Conservation (phyloP, 2,888 invertebrate species). For the Ophioninae sp. region DNA sequence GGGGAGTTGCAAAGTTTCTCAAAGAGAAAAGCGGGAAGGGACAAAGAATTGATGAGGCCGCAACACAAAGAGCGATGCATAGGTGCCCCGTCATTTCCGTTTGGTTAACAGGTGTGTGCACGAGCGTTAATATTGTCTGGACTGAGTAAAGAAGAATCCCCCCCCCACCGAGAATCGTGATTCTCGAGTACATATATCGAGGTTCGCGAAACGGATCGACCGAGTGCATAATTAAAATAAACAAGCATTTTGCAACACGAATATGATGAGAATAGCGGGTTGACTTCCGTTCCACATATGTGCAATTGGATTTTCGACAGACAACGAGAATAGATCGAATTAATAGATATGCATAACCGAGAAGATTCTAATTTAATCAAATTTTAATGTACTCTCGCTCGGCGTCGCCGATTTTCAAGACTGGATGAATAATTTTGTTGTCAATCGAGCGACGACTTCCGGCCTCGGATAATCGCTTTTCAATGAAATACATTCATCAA, state of each 20-base stretch:
- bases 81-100: slow-evolving; percentile 75
- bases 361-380: slow-evolving; percentile 18
- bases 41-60: slow-evolving; percentile 61
- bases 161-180: slow-evolving; percentile 37
- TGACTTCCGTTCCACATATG: slow-evolving; percentile 50
- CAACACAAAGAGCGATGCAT: slow-evolving; percentile 57
- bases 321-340: slow-evolving; percentile 18
- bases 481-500: background rate
- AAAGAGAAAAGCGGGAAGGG: slow-evolving; percentile 41
- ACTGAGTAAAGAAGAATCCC: slow-evolving; percentile 55
- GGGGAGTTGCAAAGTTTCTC: slow-evolving; percentile 42
- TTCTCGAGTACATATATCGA: slow-evolving; percentile 40
- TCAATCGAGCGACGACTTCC: slow-evolving; percentile 16
- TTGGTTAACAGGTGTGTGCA: slow-evolving; percentile 59
- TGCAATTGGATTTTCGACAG: slow-evolving; percentile 28
- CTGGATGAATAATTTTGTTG: slow-evolving; percentile 1
- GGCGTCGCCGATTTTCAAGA: background rate
- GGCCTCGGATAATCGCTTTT: background rate
- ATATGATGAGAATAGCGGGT: slow-evolving; percentile 36
- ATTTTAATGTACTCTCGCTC: slow-evolving; percentile 11
- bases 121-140: slow-evolving; percentile 55
- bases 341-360: background rate
- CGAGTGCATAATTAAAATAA: slow-evolving; percentile 31
- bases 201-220: background rate
- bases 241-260: slow-evolving; percentile 17